Conservation (phyloP, 2,888 invertebrate species). For the Nomada fucata region DNA sequence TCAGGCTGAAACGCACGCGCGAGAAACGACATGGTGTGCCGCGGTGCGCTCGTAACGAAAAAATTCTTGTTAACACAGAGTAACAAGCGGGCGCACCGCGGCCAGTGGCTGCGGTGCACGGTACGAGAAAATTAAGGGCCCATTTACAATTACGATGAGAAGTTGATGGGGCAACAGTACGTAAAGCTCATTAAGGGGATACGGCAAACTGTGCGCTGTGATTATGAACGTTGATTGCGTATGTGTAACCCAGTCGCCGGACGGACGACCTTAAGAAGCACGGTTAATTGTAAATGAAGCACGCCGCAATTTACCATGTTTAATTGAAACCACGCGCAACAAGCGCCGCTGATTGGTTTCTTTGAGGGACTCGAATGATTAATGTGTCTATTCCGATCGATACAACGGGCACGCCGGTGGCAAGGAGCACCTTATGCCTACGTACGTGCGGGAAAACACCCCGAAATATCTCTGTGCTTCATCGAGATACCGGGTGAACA, state of each 20-base stretch:
- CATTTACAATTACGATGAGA: conserved; percentile 70
- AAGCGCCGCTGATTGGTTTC: conserved; percentile 71
- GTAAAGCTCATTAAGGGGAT: conserved; percentile 70
- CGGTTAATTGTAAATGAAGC: conserved; percentile 73
- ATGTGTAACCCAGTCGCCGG: conserved; percentile 68
- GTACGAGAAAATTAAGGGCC: conserved; percentile 63
- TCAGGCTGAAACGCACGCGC: conserved; percentile 9
- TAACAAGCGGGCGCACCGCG: conserved; percentile 23
- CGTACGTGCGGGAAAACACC: conserved; percentile 17
- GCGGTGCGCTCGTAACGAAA: conserved; percentile 12
- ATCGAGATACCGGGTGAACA: conserved; percentile 38
- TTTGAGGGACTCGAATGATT: conserved; percentile 63
- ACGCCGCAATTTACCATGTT: conserved; percentile 69
- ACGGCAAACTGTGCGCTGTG: conserved; percentile 52
- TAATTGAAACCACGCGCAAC: conserved; percentile 73
- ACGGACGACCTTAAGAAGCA: conserved; percentile 65
- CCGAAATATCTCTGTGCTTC: conserved; percentile 32
- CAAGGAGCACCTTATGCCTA: background rate
- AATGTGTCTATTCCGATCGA: conserved; percentile 63
- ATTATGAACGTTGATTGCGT: conserved; percentile 70
- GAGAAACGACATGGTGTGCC: conserved; percentile 19
- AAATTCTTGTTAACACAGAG: conserved; percentile 59
- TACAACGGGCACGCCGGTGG: background rate
- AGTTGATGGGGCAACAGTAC: conserved; percentile 71
- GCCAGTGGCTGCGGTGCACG: conserved; percentile 6